These are phyloP conservation scores for Osedax frankpressi DNA, from an alignment of 2,888 invertebrate species.

Conservation along the genomic window DNA sequence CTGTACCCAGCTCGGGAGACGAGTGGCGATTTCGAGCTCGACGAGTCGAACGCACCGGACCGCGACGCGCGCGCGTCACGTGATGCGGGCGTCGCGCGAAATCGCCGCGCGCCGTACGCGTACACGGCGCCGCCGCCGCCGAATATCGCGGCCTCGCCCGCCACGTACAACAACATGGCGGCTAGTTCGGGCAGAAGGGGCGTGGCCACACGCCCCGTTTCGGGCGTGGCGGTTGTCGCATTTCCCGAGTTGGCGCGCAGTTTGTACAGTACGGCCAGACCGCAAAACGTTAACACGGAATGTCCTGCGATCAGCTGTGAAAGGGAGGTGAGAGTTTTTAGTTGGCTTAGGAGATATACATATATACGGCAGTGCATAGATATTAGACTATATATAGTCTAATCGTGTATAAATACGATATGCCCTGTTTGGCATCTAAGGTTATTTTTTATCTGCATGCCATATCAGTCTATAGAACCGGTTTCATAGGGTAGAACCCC, in stretches of 20 bases:
- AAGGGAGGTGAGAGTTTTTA: no score
- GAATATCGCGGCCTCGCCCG: neutral
- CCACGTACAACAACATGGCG: neutral
- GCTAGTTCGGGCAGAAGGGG: neutral
- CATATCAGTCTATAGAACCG: no score
- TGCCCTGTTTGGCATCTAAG: no score
- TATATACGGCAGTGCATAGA: no score
- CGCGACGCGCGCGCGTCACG: neutral
- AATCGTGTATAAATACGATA: no score
- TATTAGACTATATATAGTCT: no score
- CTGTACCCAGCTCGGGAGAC: neutral
- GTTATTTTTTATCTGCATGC: no score
- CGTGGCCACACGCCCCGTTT: neutral
- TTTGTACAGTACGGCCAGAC: neutral
- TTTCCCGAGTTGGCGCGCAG: neutral
- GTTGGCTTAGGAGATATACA: no score
- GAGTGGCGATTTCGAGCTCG: neutral
- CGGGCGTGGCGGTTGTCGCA: no score
- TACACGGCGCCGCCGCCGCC: neutral
- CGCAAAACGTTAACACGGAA: neutral
- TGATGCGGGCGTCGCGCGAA: neutral
- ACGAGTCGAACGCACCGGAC: neutral
- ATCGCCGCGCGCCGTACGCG: neutral
- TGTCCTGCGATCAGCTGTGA: neutral
- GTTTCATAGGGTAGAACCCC: no score